Evolutionary conservation across 2,888 invertebrate genomes (phyloP), one percentile per base, ranked within the genome.

Genomic region (Spodoptera exigua): DNA sequence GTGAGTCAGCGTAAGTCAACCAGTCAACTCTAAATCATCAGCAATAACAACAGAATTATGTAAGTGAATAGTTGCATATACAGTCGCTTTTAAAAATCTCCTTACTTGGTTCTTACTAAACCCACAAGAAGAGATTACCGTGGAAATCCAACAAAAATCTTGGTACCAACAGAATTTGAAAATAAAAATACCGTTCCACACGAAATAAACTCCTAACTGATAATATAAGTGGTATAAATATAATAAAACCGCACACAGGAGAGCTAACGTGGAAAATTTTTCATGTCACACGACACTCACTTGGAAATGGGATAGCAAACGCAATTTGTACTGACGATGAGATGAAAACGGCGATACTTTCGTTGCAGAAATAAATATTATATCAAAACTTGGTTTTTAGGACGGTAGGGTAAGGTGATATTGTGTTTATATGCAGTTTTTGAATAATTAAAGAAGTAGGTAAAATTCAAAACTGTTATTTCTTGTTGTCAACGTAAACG

Each of bases 251-350:
- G n/a, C 46, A 16, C 54, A 39, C 45, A 57, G 41, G 36, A 56
- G 49, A 65, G 61, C 66, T 63, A 76, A 74, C 64, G 61, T 52
- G 46, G 53, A 65, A 74, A 82, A 82, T 59, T 76, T 74, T 67
- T 54, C 60, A 68, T 65, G 68, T 78, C 71, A 54, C 70, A 14
- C 58, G 44, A 70, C 58, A 64, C 74, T 74, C 73, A 61, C 78
- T 75, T 72, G 79, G 76, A 83, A 84, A 84, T 84, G 83, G 84
- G 79, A 83, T 80, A 73, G 79, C 75, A 81, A 84, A 84, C 73
- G 74, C 80, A 83, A 84, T 84, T 84, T 84, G 69, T 64, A 53
- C 72, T 59, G 49, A 9, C 55, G 55, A 40, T 57, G 66, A 70
- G 76, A 81, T 78, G 78, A 73, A 67, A 76, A 67, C 63, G 70